A percentile compares a stretch with the other conserved stretches of the same genome.
phyloP scores from a whole-genome alignment of 2,888 invertebrate species.

The Pseudococcus longispinus region DNA sequence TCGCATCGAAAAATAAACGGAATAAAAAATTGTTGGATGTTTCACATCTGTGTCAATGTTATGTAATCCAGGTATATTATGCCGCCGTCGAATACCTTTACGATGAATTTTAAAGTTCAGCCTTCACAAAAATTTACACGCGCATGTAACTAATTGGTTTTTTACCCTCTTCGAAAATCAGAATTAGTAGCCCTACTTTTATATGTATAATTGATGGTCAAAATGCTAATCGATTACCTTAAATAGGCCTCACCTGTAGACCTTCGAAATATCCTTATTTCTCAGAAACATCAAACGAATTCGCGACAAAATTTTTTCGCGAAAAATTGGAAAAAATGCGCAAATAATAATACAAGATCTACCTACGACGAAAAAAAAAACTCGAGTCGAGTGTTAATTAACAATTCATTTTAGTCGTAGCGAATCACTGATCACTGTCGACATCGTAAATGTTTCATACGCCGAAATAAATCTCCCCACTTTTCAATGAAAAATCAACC shows the following conservation, averaged over 20 bases:
- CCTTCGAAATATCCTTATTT: constrained; percentile 46
- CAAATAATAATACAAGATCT: neutral
- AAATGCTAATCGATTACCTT: constrained; percentile 41
- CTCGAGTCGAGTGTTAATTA: neutral
- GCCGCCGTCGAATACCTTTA: neutral
- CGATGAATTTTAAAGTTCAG: constrained; percentile 1
- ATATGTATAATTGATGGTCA: constrained; percentile 7
- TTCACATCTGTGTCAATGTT: neutral
- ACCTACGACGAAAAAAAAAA: neutral
- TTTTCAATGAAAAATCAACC: too few species aligned
- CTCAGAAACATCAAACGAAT: constrained; percentile 16
- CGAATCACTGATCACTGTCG: too few species aligned
- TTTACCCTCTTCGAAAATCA: constrained; percentile 24
- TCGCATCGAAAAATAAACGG: neutral
- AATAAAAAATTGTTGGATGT: neutral
- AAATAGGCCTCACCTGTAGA: constrained; percentile 54
- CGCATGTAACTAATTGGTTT: constrained; percentile 26
- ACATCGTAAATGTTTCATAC: too few species aligned
- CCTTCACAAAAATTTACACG: constrained; percentile 29
- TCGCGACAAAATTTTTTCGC: constrained; percentile 36
- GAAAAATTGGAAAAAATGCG: constrained; percentile 4
- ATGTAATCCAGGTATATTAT: neutral
- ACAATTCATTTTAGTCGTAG: neutral
- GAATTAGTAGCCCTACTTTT: constrained; percentile 30
- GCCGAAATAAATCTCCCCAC: too few species aligned